phyloP scores from a whole-genome alignment of 1,140 invertebrate species.

The Drosophila lacteicornis region DNA sequence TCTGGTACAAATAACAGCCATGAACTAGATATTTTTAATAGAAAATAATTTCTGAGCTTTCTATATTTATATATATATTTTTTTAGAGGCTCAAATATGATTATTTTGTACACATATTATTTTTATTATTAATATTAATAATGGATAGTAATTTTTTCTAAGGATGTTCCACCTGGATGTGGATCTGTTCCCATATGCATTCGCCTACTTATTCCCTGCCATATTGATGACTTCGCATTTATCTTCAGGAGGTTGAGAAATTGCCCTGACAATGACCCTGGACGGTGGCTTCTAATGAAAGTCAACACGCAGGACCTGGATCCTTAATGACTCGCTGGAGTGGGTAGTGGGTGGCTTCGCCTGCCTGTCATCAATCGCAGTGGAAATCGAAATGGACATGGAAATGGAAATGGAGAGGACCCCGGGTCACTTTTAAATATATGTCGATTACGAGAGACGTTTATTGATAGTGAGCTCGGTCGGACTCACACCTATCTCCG shows the following conservation, averaged over 20 bases:
- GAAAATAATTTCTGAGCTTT: not conserved
- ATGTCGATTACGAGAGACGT: slow-evolving; percentile 34
- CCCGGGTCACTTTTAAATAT: slow-evolving; percentile 31
- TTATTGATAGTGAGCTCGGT: slow-evolving; percentile 33
- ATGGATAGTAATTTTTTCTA: not conserved
- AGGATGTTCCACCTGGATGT: slow-evolving; percentile 19
- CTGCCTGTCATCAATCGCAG: slow-evolving; percentile 29
- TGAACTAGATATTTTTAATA: not conserved
- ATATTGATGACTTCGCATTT: slow-evolving; percentile 62
- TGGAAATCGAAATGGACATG: slow-evolving; percentile 8
- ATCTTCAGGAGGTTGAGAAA: slow-evolving; percentile 53
- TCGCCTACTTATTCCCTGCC: slow-evolving; percentile 8
- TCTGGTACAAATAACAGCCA: too few relatives aligned
- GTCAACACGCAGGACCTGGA: slow-evolving; percentile 55
- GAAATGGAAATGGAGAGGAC: not conserved
- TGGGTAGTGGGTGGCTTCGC: slow-evolving; percentile 15
- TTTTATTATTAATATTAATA: not conserved
- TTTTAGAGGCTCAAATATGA: too few relatives aligned
- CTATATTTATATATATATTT: too few relatives aligned
- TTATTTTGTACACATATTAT: not conserved
- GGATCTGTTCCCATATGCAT: slow-evolving; percentile 18
- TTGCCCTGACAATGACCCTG: slow-evolving; percentile 39
- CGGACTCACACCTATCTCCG: not conserved
- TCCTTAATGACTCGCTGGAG: slow-evolving; percentile 23
- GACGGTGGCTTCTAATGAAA: slow-evolving; percentile 51